Percentiles rank a stretch among this genome's conserved stretches.
Evolutionary conservation across 2,113 vertebrate genomes (phyloP).

Genomic region (Elephantulus edwardii): DNA sequence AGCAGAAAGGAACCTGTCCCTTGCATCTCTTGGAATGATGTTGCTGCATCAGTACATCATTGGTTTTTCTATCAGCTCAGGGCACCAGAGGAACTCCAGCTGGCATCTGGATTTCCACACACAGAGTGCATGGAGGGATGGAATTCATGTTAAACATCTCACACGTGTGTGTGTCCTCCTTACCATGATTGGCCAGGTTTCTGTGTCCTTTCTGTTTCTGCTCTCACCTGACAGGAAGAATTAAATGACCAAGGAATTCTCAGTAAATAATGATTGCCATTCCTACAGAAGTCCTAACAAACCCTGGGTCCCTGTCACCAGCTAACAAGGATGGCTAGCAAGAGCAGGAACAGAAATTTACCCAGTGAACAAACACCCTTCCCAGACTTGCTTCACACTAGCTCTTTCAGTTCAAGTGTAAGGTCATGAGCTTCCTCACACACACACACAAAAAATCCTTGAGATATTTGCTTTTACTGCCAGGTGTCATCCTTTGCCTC

Average conservation of each 20-base stretch:
- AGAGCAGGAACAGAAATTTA: constrained; percentile 73
- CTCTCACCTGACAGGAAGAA: constrained; percentile 34
- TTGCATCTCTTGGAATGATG: no score
- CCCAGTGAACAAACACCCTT: constrained; percentile 44
- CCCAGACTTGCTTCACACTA: constrained; percentile 33
- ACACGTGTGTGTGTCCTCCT: not conserved
- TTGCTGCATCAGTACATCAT: fast-evolving
- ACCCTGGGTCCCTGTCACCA: constrained; percentile 47
- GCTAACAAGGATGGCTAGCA: constrained; percentile 67
- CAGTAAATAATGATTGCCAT: constrained; percentile 68
- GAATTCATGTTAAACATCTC: fast-evolving
- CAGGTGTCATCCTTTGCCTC: constrained; percentile 91
- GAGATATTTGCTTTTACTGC: not conserved
- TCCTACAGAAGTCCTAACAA: constrained; percentile 68
- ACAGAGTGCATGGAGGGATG: fast-evolving
- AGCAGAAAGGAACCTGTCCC: fast-evolving
- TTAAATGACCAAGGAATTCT: constrained; percentile 61
- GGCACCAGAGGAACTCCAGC: fast-evolving
- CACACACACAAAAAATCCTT: constrained; percentile 39
- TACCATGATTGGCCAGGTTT: fast-evolving
- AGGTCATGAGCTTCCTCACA: not conserved
- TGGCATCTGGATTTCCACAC: no score
- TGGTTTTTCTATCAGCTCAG: not conserved
- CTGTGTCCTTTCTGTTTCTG: constrained; percentile 3
- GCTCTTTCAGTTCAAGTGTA: constrained; percentile 27